phyloP scores from a whole-genome alignment of 1,140 invertebrate species.

The Nephotettix cincticeps region DNA sequence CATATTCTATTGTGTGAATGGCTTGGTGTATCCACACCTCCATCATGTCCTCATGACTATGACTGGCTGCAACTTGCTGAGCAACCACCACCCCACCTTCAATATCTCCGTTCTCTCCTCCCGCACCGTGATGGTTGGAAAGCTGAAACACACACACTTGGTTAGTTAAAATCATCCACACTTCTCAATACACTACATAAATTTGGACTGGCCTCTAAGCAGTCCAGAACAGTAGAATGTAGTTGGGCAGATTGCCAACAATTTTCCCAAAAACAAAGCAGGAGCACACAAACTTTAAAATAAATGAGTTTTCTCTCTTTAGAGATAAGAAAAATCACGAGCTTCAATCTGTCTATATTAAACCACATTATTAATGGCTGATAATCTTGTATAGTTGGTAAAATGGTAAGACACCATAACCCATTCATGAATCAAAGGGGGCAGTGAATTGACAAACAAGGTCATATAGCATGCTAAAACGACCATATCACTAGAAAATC shows the following conservation, averaged over 20 bases:
- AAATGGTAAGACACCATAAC: too few species aligned
- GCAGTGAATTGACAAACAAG: too few species aligned
- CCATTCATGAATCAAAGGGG: too few species aligned
- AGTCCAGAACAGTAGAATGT: neutral
- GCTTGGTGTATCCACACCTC: conserved; percentile 95
- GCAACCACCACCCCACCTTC: conserved; percentile 68
- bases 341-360: too few species aligned
- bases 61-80: conserved; percentile 85
- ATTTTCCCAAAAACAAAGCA: neutral
- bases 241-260: neutral
- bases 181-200: neutral
- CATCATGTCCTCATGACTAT: conserved; percentile 70
- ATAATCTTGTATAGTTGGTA: too few species aligned
- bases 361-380: too few species aligned
- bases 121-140: conserved; percentile 37
- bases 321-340: neutral
- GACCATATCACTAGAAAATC: too few species aligned
- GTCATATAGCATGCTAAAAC: too few species aligned
- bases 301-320: neutral
- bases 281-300: too few species aligned
- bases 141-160: conserved; percentile 30
- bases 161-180: neutral
- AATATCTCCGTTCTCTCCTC: conserved; percentile 41
- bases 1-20: conserved; percentile 99
- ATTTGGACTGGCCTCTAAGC: neutral